phyloP scores from a whole-genome alignment of 2,797 vertebrate species.

The Hippopotamyrus pictus region DNA sequence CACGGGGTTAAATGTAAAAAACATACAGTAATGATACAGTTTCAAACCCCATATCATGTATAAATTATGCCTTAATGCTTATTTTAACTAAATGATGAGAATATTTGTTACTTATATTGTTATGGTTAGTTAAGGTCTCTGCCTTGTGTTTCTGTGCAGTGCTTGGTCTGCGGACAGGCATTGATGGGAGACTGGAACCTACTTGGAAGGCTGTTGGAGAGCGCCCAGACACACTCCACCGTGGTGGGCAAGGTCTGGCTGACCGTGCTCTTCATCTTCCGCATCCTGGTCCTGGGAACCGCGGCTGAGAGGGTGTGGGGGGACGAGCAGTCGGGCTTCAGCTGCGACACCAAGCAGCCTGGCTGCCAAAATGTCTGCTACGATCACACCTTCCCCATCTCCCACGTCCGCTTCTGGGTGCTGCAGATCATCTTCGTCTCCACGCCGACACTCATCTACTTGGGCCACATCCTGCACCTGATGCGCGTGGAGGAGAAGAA shows the following conservation, averaged over 20 bases:
- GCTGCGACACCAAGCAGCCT: conserved; percentile 79
- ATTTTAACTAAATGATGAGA: not conserved
- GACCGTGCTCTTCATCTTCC: conserved; percentile 77
- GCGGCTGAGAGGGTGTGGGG: conserved; percentile 82
- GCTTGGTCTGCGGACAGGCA: conserved; percentile 19
- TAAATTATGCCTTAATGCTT: not conserved
- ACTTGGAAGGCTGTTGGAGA: conserved; percentile 77
- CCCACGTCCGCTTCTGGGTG: conserved; percentile 82
- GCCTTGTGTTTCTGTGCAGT: conserved; percentile 16
- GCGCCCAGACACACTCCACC: conserved; percentile 77
- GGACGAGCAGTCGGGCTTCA: conserved; percentile 76
- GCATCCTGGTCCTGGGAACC: conserved; percentile 73
- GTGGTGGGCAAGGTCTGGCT: conserved; percentile 85
- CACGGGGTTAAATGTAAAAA: not conserved
- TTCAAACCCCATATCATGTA: not conserved
- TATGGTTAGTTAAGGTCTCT: not conserved
- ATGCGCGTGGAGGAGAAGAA: conserved; percentile 74
- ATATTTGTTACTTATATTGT: not conserved
- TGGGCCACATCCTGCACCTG: conserved; percentile 79
- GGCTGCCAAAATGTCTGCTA: conserved; percentile 85
- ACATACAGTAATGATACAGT: not conserved
- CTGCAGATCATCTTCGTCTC: conserved; percentile 88
- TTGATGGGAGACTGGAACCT: conserved; percentile 84
- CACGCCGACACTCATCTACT: conserved; percentile 76
- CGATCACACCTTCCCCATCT: conserved; percentile 80